A percentile compares a stretch with the other conserved stretches of the same genome.
Conservation (phyloP, 2,797 vertebrate species). For the Pteronotus mesoamericanus region DNA sequence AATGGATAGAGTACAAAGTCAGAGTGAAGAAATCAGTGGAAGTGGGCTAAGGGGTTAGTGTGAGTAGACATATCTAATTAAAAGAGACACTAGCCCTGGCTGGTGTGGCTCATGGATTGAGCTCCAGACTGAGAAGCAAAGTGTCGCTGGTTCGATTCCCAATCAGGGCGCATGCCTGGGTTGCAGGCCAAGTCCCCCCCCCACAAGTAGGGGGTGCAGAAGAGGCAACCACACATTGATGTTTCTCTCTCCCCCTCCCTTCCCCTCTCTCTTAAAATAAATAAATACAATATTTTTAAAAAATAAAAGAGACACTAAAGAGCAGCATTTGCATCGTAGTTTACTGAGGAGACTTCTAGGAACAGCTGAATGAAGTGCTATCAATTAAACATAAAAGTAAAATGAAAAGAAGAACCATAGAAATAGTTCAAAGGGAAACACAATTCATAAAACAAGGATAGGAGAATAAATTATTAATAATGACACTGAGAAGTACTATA, state of each 20-base stretch:
- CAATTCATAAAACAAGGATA: background rate
- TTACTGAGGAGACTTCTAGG: background rate
- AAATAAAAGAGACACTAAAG: background rate
- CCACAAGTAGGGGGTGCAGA: too few species aligned
- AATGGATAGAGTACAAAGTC: background rate
- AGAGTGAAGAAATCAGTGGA: background rate
- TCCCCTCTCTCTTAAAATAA: too few species aligned
- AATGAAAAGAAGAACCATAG: background rate
- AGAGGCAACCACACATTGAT: too few species aligned
- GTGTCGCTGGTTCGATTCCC: too few species aligned
- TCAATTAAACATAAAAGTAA: slow-evolving; percentile 41
- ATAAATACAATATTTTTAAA: too few species aligned
- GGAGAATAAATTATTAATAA: background rate
- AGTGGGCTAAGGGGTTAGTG: background rate
- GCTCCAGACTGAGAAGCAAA: too few species aligned
- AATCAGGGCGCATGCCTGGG: too few species aligned
- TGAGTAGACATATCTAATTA: background rate
- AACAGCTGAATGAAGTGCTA: background rate
- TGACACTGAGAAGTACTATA: background rate
- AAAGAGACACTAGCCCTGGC: background rate
- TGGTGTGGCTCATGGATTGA: too few species aligned
- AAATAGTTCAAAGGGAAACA: background rate
- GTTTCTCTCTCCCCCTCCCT: too few species aligned
- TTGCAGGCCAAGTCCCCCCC: too few species aligned
- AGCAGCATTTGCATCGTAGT: background rate